Base-by-base conservation (phyloP, 2,888 invertebrate species). In the Drosophila multiciliata region DNA sequence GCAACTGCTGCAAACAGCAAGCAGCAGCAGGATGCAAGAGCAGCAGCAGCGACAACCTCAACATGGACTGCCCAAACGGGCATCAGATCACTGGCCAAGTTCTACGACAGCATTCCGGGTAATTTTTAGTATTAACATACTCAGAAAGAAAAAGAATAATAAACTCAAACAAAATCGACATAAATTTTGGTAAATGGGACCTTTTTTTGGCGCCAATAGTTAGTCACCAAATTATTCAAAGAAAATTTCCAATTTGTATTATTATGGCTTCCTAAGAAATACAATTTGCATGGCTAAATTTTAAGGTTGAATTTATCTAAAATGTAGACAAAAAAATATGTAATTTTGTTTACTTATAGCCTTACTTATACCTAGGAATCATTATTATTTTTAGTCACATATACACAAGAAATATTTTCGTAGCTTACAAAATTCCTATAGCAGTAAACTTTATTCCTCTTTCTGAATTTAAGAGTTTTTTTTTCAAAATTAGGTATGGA, bases 61-160 rank as follows among this genome's bases (percentile, higher is more conserved):
- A 60, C 66, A 36, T 89, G 85, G 84, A 83, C 73, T 23, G 57
- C 60, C 17, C 85, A 83, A 52, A 82, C 80, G 66, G 94, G 95
- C 58, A 94, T 95, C 45, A 93, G 95, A 54, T 95, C 95, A 58
- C 94, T 96, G 75, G 94, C 96, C 68, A 95, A 96, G 69, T 96
- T 97, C 92, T 95, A 96, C 81, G 95, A 95, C 60, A 97, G 96
- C 86, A 97, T 97, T 90, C 97, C 97, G 78, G 92, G 93, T 93
- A 73, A 76, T 20, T 57, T 0, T 17, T 26, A 15, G 5, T 8
- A 48, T 15, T 3, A 48, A 15, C 15, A 29, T 4, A n/a, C 49
- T 4, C 2, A 7, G 15, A 12, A 4, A 50, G 20, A 33, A 20
- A 3, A 5, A 35, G 2, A 2, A 33, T 33, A 7, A 20, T 3